phyloP scores from a whole-genome alignment of 2,113 vertebrate species.

The Pollimyrus isidori region DNA sequence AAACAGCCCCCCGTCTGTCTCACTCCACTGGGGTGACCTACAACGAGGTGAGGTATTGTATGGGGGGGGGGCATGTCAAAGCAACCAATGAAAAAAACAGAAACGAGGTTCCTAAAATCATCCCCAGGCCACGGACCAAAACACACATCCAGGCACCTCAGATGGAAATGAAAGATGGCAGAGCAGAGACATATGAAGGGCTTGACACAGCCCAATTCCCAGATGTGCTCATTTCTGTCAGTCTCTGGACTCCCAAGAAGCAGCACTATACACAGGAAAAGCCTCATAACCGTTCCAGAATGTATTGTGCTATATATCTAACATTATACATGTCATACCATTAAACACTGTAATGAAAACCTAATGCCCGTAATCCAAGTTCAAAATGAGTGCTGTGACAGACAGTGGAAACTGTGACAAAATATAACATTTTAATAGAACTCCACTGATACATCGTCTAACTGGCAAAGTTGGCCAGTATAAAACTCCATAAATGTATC shows the following conservation, averaged over 20 bases:
- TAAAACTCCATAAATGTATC: not conserved
- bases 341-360: not conserved
- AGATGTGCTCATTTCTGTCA: not conserved
- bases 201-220: not conserved
- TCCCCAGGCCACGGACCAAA: not conserved
- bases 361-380: not conserved
- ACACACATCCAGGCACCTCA: not conserved
- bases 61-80: not conserved
- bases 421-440: not conserved
- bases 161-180: not conserved
- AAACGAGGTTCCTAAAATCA: not conserved
- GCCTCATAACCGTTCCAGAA: not conserved
- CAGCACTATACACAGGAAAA: not conserved
- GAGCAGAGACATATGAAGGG: not conserved
- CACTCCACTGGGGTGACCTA: not conserved
- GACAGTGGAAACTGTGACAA: not conserved
- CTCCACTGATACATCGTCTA: not conserved
- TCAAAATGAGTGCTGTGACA: not conserved
- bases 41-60: not conserved
- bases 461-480: not conserved
- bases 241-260: not conserved
- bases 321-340: not conserved
- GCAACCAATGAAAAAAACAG: conserved; percentile 3
- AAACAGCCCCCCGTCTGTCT: not conserved
- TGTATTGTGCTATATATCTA: not conserved